Percentiles rank a stretch among this genome's conserved stretches.
Evolutionary conservation across 2,888 invertebrate species (phyloP).

Genomic region (Shargacucullia verbasci): DNA sequence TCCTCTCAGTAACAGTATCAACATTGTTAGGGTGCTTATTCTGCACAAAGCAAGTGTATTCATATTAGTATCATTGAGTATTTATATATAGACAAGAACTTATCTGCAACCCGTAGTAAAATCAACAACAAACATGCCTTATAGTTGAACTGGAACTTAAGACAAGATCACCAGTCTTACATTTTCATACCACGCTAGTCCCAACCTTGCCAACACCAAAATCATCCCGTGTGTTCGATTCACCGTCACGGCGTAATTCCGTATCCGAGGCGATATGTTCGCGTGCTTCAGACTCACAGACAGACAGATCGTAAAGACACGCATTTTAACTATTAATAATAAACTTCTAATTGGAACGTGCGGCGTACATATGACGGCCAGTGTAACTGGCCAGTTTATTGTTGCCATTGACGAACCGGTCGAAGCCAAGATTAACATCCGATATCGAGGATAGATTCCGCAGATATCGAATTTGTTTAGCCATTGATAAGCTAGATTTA

Average conservation of each 20-base stretch:
- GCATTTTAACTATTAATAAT: constrained; percentile 83
- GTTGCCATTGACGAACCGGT: constrained; percentile 61
- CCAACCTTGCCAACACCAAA: constrained; percentile 18
- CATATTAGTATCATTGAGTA: no score
- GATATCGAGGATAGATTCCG: constrained; percentile 42
- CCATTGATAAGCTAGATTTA: no score
- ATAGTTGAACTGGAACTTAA: no score
- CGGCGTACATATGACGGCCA: constrained; percentile 69
- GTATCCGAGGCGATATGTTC: constrained; percentile 72
- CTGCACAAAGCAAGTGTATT: no score
- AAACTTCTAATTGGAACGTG: constrained; percentile 84
- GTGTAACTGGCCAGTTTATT: constrained; percentile 73
- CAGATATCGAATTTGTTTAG: constrained; percentile 12
- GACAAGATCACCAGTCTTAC: no score
- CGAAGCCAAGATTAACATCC: constrained; percentile 24
- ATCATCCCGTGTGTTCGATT: constrained; percentile 58
- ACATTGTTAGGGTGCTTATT: no score
- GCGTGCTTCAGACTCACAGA: constrained; percentile 77
- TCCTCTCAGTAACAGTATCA: no score
- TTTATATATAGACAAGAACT: no score
- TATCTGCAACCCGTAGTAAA: no score
- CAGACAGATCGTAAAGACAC: constrained; percentile 79
- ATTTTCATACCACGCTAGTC: no score
- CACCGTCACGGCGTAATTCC: constrained; percentile 76
- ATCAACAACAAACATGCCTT: no score